A percentile compares a stretch with the other conserved stretches of the same genome.
Evolutionary conservation across 2,888 invertebrate species (phyloP).

Genomic region (Salticus scenicus): DNA sequence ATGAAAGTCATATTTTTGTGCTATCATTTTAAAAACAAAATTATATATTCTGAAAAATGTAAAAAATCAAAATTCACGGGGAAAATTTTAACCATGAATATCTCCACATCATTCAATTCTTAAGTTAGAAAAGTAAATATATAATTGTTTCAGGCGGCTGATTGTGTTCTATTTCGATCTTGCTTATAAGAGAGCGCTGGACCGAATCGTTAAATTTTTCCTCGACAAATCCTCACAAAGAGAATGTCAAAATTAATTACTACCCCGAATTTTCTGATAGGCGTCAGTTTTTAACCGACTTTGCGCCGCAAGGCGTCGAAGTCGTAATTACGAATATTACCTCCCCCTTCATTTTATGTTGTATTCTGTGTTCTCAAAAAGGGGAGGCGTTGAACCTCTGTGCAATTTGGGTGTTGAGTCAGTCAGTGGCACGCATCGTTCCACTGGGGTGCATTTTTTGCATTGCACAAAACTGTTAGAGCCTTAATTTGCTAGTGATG

Average conservation of each 20-base stretch:
- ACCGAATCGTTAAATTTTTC: constrained; percentile 3
- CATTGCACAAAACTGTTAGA: background rate
- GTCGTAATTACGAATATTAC: constrained; percentile 35
- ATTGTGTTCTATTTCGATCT: background rate
- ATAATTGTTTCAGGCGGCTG: background rate
- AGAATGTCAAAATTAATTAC: constrained; percentile 62
- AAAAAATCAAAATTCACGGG: too few relatives aligned
- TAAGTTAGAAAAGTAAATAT: background rate
- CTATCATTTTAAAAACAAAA: too few relatives aligned
- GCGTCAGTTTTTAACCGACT: constrained; percentile 60
- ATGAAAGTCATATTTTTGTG: too few relatives aligned
- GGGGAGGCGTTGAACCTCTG: constrained; percentile 47
- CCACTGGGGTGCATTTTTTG: constrained; percentile 28
- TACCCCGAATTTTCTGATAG: constrained; percentile 36
- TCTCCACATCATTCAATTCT: too few relatives aligned
- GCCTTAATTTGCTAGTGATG: constrained; percentile 17
- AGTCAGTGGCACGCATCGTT: constrained; percentile 31
- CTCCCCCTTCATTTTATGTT: background rate
- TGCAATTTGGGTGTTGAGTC: constrained; percentile 47
- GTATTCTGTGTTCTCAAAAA: background rate
- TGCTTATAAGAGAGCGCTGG: background rate
- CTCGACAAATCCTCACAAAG: constrained; percentile 11
- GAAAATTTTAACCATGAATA: too few relatives aligned
- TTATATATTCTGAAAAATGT: too few relatives aligned
- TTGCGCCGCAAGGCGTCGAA: constrained; percentile 65